Conservation (phyloP, 2,888 invertebrate genomes). For the Spicauda simplicius region DNA sequence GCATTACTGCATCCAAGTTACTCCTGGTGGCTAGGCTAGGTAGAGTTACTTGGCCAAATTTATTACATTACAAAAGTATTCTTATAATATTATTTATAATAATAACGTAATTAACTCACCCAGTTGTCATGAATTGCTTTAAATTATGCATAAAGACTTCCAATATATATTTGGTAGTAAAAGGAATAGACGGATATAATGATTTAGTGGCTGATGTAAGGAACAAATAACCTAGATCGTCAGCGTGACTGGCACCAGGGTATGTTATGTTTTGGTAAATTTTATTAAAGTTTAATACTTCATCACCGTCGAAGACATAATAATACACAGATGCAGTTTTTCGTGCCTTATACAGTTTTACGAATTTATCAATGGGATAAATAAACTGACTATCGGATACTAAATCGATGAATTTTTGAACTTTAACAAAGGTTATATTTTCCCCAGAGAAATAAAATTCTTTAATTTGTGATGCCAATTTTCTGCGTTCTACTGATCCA, state of each 20-base stretch:
- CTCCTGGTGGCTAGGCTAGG: too few species aligned
- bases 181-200: neutral
- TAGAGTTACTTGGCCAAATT: too few species aligned
- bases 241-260: conserved; percentile 42
- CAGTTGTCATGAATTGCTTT: neutral
- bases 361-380: conserved; percentile 41
- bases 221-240: conserved; percentile 38
- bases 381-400: conserved; percentile 44
- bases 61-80: too few species aligned
- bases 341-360: conserved; percentile 34
- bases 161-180: neutral
- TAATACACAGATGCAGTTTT: conserved; percentile 40
- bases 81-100: too few species aligned
- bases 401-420: conserved; percentile 36
- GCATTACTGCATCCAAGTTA: too few species aligned
- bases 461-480: conserved; percentile 45
- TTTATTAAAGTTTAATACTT: conserved; percentile 1
- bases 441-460: conserved; percentile 48
- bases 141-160: neutral
- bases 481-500: conserved; percentile 41
- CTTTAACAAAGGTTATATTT: conserved; percentile 39
- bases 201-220: neutral
- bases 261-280: neutral
- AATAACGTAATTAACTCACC: neutral
- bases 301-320: conserved; percentile 43